Base-by-base conservation (phyloP, 2,113 vertebrate species). In the Spea bombifrons region DNA sequence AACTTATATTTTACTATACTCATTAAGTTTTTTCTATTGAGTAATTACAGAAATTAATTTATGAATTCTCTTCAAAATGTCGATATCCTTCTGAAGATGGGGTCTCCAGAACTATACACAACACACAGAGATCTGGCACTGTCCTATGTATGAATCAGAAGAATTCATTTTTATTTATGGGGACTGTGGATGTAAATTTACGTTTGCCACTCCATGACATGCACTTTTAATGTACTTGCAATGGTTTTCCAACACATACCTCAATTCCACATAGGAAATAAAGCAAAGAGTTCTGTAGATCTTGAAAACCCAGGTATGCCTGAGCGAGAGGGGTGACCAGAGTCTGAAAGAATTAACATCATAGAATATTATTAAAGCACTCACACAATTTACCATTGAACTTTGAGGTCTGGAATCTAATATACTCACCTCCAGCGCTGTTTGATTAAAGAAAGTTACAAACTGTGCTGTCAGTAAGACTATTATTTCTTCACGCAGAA, bases 311-410 rank as follows among this genome's bases (percentile, higher is more conserved):
- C 46, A 95, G 92, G 86, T 88, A 93, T 72, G 84, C 88, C 86
- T 95, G 94, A 0, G 93, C 94, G 81, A 95, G 66, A 0, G 94
- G 94, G 2, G 94, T 95, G 82, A 95, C 93, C 90, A 95, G 92
- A 4, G 93, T 94, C 93, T 95, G 82, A n/a, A 64, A 7, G 72
- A n/a, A 43, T 12, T 48, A 46, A 50, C 15, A 52, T 4, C 1
- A 45, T 45, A 43, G 44, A 16, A 52, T 64, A 3, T 16, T 53
- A 30, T 75, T 17, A 74, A 48, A 9, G 15, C 10, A 13, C 12
- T 12, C 30, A 30, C 12, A 7, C 55, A 59, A 1, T 13, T 30
- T 1, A 30, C 30, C 17, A 49, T 46, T 47, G 43, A 49, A 17
- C 17, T 61, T 47, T 55, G 3, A 7, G 8, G 3, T 12, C 3